Conservation (phyloP, 2,797 vertebrate species). For the Psittacula echo region DNA sequence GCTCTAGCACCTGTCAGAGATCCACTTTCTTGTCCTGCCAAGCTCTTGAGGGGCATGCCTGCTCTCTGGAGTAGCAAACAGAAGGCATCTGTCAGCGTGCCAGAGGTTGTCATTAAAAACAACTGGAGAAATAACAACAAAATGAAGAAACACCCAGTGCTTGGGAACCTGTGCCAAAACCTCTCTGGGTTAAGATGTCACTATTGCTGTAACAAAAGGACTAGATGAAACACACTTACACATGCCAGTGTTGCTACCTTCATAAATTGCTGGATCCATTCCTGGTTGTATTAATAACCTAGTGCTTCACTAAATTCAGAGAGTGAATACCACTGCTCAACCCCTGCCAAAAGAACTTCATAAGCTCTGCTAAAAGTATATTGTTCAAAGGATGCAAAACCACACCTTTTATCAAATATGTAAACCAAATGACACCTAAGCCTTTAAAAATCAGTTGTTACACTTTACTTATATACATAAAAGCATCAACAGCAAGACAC, state of each 20-base stretch:
- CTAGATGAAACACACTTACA: not conserved
- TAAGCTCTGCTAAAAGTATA: not conserved
- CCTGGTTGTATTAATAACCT: not conserved
- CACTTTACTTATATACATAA: not conserved
- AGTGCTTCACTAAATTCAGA: not conserved
- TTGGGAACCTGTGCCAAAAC: not conserved
- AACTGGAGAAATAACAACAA: conserved; percentile 47
- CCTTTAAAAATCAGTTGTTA: not conserved
- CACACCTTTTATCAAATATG: not conserved
- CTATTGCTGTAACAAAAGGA: not conserved
- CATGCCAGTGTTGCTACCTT: not conserved
- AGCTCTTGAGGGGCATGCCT: conserved; percentile 12
- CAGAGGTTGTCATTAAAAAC: conserved; percentile 45
- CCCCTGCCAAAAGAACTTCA: not conserved
- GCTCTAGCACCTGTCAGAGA: conserved; percentile 31
- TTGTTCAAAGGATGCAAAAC: not conserved
- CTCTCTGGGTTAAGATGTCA: not conserved
- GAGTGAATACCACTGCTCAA: not conserved
- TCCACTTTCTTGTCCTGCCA: conserved; percentile 49
- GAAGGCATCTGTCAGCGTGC: conserved; percentile 55
- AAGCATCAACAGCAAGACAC: not conserved
- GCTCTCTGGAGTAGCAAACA: conserved; percentile 1
- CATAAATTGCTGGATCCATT: not conserved
- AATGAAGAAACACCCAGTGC: not conserved
- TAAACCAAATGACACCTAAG: not conserved